A percentile compares a stretch with the other conserved stretches of the same genome.
These are phyloP conservation scores for Neofelis nebulosa DNA, from an alignment of 2,113 vertebrate species.

Conservation along the genomic window DNA sequence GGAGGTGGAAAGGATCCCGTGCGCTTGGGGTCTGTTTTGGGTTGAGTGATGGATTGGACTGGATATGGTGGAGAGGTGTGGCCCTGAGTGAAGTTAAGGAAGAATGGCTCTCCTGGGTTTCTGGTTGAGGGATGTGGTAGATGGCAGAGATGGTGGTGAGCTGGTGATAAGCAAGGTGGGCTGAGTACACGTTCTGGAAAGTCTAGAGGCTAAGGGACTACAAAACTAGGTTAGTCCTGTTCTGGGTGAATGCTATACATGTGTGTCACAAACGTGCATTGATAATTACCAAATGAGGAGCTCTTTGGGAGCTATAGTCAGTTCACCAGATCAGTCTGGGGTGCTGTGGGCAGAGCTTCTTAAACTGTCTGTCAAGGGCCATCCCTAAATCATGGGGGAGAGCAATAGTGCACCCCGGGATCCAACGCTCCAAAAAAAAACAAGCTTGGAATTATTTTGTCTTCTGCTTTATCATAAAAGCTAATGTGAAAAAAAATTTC, in stretches of 20 bases:
- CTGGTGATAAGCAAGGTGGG: neutral
- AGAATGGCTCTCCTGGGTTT: neutral
- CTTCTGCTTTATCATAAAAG: slow-evolving; percentile 18
- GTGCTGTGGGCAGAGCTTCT: neutral
- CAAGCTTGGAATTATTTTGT: neutral
- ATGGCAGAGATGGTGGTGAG: neutral
- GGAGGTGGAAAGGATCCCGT: neutral
- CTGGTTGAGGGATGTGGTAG: neutral
- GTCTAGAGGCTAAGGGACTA: neutral
- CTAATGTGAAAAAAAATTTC: neutral
- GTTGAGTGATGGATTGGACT: neutral
- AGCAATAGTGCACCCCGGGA: neutral
- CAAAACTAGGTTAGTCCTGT: neutral
- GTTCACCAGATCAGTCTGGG: neutral
- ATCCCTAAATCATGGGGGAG: neutral
- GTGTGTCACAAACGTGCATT: neutral
- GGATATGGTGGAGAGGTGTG: neutral
- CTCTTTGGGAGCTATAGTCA: neutral
- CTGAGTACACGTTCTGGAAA: neutral
- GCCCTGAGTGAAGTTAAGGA: neutral
- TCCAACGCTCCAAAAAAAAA: neutral
- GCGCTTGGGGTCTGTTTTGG: neutral
- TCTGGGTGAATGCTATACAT: neutral
- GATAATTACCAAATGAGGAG: neutral
- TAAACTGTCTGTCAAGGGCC: neutral